These are phyloP conservation scores for Clarias laeviceps DNA, from an alignment of 2,797 vertebrate species.

Conservation along the genomic window DNA sequence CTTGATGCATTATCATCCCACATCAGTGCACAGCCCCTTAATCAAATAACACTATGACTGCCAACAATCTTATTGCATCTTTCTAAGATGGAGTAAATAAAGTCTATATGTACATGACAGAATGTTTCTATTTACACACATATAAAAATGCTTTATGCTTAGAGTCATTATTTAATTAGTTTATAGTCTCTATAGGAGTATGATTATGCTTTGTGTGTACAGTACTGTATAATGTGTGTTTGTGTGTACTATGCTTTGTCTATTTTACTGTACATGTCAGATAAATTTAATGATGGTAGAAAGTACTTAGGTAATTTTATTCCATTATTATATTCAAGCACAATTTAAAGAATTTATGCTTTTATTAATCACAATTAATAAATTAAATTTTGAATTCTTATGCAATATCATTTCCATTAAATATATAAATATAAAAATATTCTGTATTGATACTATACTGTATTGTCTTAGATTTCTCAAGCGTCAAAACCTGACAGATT, in stretches of 20 bases:
- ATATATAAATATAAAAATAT: no score
- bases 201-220: background rate
- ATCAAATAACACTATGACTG: conserved; percentile 42
- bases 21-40: conserved; percentile 41
- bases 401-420: background rate
- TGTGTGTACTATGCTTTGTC: no score
- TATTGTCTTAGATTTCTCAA: background rate
- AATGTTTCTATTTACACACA: background rate
- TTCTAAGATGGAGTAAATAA: conserved; percentile 3
- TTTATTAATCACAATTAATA: background rate
- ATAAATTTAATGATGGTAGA: background rate
- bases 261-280: background rate
- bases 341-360: background rate
- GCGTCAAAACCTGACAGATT: background rate
- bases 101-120: background rate
- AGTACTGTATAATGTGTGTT: background rate
- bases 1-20: conserved; percentile 48
- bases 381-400: background rate
- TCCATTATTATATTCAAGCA: background rate
- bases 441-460: background rate
- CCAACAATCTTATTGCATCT: conserved; percentile 33
- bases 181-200: background rate
- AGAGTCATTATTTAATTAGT: background rate
- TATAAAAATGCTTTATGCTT: background rate
- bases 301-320: background rate